Percentiles rank a stretch among this genome's conserved stretches.
Evolutionary conservation across 2,797 vertebrate species (phyloP).

Genomic region (Prunella strophiata): DNA sequence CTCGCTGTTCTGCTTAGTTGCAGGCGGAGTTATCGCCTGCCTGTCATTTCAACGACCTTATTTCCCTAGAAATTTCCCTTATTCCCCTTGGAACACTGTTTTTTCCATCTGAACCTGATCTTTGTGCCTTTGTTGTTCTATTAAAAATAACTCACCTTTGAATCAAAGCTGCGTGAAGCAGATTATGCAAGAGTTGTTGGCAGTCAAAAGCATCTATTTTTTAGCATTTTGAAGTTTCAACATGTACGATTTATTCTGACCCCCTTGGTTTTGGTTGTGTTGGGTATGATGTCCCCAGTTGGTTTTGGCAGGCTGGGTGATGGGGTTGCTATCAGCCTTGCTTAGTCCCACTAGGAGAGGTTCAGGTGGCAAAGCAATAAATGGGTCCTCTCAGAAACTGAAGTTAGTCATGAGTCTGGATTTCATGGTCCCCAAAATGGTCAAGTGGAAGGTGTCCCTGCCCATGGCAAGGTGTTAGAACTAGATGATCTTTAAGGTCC

Average conservation of each 20-base stretch:
- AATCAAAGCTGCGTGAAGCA: neutral
- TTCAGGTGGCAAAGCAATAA: neutral
- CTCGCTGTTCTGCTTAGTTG: neutral
- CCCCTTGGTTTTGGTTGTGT: neutral
- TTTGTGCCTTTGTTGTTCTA: neutral
- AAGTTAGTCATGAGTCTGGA: neutral
- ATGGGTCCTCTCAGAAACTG: neutral
- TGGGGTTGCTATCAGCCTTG: neutral
- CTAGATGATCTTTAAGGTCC: neutral
- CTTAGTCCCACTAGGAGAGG: neutral
- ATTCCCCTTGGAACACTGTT: neutral
- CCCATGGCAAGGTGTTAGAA: neutral
- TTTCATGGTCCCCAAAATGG: neutral
- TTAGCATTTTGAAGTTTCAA: neutral
- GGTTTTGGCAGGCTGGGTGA: neutral
- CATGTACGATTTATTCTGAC: neutral
- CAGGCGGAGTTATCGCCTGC: neutral
- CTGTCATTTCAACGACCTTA: constrained; percentile 33
- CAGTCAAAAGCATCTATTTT: neutral
- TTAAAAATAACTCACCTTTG: neutral
- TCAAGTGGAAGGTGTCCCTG: neutral
- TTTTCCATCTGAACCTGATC: neutral
- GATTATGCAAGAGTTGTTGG: neutral
- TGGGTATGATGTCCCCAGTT: fast-evolving
- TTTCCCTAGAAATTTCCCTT: neutral